These are phyloP conservation scores for Tribolium madens DNA, from an alignment of 1,140 invertebrate genomes.

Conservation along the genomic window DNA sequence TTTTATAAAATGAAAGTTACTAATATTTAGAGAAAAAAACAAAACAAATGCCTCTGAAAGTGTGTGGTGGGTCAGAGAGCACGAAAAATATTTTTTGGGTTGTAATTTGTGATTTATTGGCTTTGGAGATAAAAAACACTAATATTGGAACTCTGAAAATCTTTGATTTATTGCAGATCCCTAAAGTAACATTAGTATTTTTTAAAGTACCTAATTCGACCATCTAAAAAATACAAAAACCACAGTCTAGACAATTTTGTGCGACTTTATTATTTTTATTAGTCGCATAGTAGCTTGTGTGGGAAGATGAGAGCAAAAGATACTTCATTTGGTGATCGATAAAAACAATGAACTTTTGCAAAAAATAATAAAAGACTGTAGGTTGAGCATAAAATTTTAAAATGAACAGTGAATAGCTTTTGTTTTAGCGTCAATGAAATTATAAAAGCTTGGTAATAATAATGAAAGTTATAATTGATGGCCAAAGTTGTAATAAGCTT, in stretches of 20 bases:
- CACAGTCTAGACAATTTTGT: no score
- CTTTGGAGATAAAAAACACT: background rate
- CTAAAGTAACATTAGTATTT: background rate
- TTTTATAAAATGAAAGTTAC: background rate
- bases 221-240: no score
- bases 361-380: background rate
- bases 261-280: no score
- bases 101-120: constrained; percentile 7
- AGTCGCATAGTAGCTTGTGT: no score
- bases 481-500: constrained; percentile 16
- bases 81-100: background rate
- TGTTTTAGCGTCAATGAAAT: constrained; percentile 20
- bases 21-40: background rate
- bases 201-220: background rate
- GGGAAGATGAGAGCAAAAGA: no score
- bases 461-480: constrained; percentile 28
- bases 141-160: constrained; percentile 4
- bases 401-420: constrained; percentile 15
- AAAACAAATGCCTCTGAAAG: no score
- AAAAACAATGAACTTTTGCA: background rate
- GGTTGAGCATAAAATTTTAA: background rate
- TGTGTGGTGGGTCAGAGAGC: no score
- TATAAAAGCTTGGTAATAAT: constrained; percentile 3
- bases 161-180: constrained; percentile 15
- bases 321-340: background rate